Percentiles rank a stretch among this genome's conserved stretches.
Conservation (phyloP, 2,797 vertebrate genomes). For the Phyllotis vaccarum region DNA sequence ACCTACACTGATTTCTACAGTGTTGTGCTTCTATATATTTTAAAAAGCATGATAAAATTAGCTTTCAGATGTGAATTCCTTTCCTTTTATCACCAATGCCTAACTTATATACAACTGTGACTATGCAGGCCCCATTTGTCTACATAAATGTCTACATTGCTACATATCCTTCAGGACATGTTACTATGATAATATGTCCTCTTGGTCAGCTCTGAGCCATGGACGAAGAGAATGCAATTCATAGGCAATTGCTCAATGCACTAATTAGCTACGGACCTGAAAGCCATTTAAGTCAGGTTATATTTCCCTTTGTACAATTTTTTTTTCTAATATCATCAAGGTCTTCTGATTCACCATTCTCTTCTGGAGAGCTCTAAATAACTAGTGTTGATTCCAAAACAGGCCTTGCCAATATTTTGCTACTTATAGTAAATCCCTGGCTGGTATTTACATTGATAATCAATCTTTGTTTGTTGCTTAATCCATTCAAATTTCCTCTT, state of each 20-base stretch:
- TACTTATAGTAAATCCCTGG: slow-evolving; percentile 69
- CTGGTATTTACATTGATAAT: slow-evolving; percentile 70
- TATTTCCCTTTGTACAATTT: slow-evolving; percentile 42
- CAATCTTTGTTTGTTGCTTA: slow-evolving; percentile 75
- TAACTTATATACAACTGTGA: not conserved
- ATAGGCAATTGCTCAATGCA: slow-evolving; percentile 74
- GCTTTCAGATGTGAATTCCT: slow-evolving; percentile 9
- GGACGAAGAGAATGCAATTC: slow-evolving; percentile 75
- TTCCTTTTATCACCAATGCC: slow-evolving; percentile 6
- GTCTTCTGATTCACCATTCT: slow-evolving; percentile 60
- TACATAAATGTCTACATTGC: slow-evolving; percentile 74
- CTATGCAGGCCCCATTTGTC: slow-evolving; percentile 56
- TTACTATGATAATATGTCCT: slow-evolving; percentile 69
- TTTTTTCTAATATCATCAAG: slow-evolving; percentile 59
- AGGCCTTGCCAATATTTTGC: slow-evolving; percentile 65
- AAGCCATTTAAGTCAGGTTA: slow-evolving; percentile 77
- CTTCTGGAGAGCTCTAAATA: slow-evolving; percentile 65
- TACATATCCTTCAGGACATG: not conserved
- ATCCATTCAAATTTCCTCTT: slow-evolving; percentile 68
- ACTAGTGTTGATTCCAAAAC: slow-evolving; percentile 60
- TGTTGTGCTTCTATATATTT: not conserved
- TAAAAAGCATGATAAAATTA: not conserved
- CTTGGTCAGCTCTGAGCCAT: slow-evolving; percentile 78
- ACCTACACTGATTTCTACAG: not conserved
- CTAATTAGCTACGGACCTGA: slow-evolving; percentile 79